Evolutionary conservation across 1,140 invertebrate genomes (phyloP).

Genomic region (Lucilia sericata): DNA sequence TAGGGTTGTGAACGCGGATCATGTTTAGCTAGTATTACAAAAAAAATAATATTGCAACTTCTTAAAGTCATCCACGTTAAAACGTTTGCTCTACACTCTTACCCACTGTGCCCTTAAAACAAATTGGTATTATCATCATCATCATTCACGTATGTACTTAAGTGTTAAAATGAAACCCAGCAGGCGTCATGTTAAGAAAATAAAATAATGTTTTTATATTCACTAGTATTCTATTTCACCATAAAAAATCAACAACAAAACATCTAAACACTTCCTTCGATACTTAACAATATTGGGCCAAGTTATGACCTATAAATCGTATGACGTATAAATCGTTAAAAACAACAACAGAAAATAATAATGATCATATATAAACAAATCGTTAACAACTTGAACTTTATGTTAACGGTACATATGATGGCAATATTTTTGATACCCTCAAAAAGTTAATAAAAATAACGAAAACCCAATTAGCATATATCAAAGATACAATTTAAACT

Average conservation of each 20-base stretch:
- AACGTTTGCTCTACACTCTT: background rate
- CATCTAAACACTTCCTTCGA: background rate
- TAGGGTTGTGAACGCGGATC: too few relatives aligned
- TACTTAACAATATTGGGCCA: background rate
- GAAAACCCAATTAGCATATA: conserved; percentile 8
- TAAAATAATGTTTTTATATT: background rate
- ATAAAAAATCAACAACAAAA: too few relatives aligned
- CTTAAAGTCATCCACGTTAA: too few relatives aligned
- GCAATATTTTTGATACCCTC: background rate
- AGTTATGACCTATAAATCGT: conserved; percentile 1
- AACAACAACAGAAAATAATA: background rate
- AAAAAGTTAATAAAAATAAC: background rate
- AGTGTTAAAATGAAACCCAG: conserved; percentile 32
- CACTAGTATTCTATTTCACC: background rate
- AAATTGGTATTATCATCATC: background rate
- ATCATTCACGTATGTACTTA: background rate
- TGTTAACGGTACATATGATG: too few relatives aligned
- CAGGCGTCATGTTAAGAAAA: conserved; percentile 24
- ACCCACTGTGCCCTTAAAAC: background rate
- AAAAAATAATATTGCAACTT: too few relatives aligned
- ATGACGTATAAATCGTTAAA: background rate
- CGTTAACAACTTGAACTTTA: too few relatives aligned
- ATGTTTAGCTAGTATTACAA: too few relatives aligned
- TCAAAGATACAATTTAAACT: background rate
- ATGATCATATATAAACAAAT: background rate